Evolutionary conservation across 2,113 vertebrate genomes (phyloP), one percentile per base, ranked within the genome.

Genomic region (human (Homo sapiens)): DNA sequence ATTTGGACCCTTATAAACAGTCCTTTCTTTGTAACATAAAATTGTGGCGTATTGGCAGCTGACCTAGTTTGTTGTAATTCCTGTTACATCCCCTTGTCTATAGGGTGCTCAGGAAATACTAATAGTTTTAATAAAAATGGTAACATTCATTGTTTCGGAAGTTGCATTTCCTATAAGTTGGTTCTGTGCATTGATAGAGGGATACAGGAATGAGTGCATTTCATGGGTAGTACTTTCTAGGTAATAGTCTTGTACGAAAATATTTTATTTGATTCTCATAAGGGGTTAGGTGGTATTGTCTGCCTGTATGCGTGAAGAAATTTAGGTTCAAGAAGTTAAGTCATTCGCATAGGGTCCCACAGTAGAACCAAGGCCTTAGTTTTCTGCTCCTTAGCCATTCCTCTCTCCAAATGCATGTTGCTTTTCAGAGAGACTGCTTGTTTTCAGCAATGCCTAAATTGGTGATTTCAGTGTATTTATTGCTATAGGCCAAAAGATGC

Each of bases 401-500:
- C 17, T 92, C 8, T 89, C 45, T 90, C 17, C 11, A 35, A 45
- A 1, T 48, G 17, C 14, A 40, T n/a, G 7, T 18, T 82, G 57
- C n/a, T 96, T 82, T 96, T 82, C 85, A 92, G 50, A 83, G 43
- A 72, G 22, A 84, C 2, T 16, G 0, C 32, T 78, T 83, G 13
- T 73, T 85, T 86, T 90, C 64, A 32, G n/a, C 48, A 72, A 6
- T 45, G 52, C 55, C 48, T 84, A 14, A 14, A 20, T 61, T 80
- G 38, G 27, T 97, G 87, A 93, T 97, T 93, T 87, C 90, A 86
- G 57, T 97, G 8, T 93, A 52, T 98, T 97, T 97, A 25, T 96
- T 93, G 89, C 94, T 32, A 2, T 94, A 99, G 99, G 92, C 98
- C 99, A 95, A 99, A 99, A 98, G 98, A 99, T 96, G 99, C 99